phyloP scores from a whole-genome alignment of 2,113 vertebrate genomes.

The Pituophis catenifer region DNA sequence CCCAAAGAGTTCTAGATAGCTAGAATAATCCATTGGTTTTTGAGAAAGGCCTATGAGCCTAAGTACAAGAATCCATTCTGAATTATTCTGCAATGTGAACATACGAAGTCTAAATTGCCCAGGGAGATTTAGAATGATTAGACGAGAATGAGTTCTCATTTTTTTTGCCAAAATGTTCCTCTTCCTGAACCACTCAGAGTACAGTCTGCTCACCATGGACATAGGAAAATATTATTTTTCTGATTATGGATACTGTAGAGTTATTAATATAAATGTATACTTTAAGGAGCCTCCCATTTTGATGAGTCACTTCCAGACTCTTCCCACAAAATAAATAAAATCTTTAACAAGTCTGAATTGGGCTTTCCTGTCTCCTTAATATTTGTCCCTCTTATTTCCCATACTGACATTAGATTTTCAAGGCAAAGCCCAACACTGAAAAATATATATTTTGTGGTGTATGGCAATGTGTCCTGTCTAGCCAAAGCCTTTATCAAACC shows the following conservation, averaged over 20 bases:
- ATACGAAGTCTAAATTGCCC: background rate
- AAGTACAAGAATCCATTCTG: background rate
- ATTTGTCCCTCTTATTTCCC: background rate
- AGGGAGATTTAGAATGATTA: background rate
- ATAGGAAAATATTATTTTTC: slow-evolving; percentile 7
- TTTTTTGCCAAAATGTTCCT: background rate
- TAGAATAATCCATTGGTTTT: background rate
- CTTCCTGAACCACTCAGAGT: background rate
- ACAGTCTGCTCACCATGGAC: background rate
- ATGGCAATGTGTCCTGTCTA: background rate
- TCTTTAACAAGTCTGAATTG: background rate
- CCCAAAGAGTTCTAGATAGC: background rate
- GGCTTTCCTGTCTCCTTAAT: background rate
- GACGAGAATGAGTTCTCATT: background rate
- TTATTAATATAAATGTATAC: background rate
- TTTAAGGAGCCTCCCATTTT: background rate
- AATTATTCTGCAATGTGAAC: background rate
- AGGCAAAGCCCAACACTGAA: background rate
- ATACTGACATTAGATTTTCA: background rate
- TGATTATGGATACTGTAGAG: slow-evolving; percentile 1
- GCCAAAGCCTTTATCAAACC: background rate
- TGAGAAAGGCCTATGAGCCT: background rate
- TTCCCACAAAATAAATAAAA: slow-evolving; percentile 29
- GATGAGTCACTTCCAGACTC: slow-evolving; percentile 14
- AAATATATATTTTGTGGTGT: background rate